Evolutionary conservation across 2,797 vertebrate genomes (phyloP).

Genomic region (Microcaecilia unicolor): DNA sequence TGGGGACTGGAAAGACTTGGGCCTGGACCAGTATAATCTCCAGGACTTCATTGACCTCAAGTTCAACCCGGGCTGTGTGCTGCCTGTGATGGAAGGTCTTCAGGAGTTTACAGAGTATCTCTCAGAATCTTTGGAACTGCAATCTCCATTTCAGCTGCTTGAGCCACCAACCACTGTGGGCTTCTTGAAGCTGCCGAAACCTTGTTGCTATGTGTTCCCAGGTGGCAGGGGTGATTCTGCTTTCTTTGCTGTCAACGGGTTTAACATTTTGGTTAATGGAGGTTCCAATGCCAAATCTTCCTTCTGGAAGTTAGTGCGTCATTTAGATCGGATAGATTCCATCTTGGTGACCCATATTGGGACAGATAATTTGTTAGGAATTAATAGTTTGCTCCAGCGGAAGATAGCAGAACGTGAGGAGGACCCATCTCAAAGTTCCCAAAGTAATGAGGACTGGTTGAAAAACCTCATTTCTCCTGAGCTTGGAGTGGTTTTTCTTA

Average conservation of each 20-base stretch:
- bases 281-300: slow-evolving; percentile 79
- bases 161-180: slow-evolving; percentile 78
- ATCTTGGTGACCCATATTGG: slow-evolving; percentile 80
- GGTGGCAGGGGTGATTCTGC: slow-evolving; percentile 81
- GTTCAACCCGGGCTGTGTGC: slow-evolving; percentile 58
- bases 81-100: slow-evolving; percentile 79
- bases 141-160: slow-evolving; percentile 78
- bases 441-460: slow-evolving; percentile 54
- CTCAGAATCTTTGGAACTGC: slow-evolving; percentile 75
- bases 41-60: slow-evolving; percentile 55
- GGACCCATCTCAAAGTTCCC: slow-evolving; percentile 35
- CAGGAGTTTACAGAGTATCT: slow-evolving; percentile 85
- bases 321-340: slow-evolving; percentile 84
- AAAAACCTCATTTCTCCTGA: slow-evolving; percentile 80
- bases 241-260: slow-evolving; percentile 87
- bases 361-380: slow-evolving; percentile 76
- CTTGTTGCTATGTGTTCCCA: slow-evolving; percentile 94
- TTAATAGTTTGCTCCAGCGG: slow-evolving; percentile 81
- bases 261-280: slow-evolving; percentile 83
- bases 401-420: slow-evolving; percentile 75
- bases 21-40: slow-evolving; percentile 49
- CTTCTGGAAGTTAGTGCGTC: slow-evolving; percentile 92
- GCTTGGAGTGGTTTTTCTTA: slow-evolving; percentile 83
- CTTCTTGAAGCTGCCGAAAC: slow-evolving; percentile 82
- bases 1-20: slow-evolving; percentile 66